These are phyloP conservation scores for Xiphias gladius DNA, from an alignment of 2,113 vertebrate species.

Conservation along the genomic window DNA sequence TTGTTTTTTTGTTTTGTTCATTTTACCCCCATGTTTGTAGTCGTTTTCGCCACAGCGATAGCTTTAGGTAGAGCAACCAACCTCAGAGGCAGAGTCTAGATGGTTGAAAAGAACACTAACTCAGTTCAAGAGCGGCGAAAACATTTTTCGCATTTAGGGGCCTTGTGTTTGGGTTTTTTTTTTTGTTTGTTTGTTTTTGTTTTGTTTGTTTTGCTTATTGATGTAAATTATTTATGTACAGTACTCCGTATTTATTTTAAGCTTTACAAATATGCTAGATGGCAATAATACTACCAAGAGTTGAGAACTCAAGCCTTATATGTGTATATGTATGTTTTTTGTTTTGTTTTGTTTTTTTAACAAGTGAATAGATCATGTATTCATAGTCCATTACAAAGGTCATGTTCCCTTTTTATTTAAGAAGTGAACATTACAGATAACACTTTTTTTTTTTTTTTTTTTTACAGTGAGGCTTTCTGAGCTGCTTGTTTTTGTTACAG, in stretches of 20 bases:
- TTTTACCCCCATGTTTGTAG: conserved; percentile 18
- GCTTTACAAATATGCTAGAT: conserved; percentile 86
- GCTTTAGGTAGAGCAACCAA: conserved; percentile 66
- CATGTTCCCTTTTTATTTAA: conserved; percentile 71
- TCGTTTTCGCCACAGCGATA: conserved; percentile 49
- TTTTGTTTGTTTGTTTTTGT: conserved; percentile 13
- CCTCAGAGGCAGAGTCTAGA: conserved; percentile 51
- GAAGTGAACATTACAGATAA: conserved; percentile 47
- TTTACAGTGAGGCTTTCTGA: conserved; percentile 33
- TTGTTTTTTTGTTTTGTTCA: neutral
- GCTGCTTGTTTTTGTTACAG: conserved; percentile 58
- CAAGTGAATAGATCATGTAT: conserved; percentile 66
- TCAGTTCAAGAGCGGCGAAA: conserved; percentile 47
- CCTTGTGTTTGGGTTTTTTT: conserved; percentile 72
- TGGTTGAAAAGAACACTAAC: conserved; percentile 70
- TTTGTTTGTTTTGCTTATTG: conserved; percentile 53
- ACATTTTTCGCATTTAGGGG: conserved; percentile 75
- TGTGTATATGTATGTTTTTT: conserved; percentile 81
- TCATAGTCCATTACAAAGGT: conserved; percentile 66
- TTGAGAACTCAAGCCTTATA: conserved; percentile 87
- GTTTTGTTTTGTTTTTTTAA: conserved; percentile 66
- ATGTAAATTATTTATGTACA: conserved; percentile 87
- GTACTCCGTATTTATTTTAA: conserved; percentile 88
- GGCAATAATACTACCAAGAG: conserved; percentile 88
- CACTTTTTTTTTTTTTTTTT: conserved; percentile 20